phyloP scores from a whole-genome alignment of 2,797 vertebrate genomes.

The Pyrocephalus nanus region DNA sequence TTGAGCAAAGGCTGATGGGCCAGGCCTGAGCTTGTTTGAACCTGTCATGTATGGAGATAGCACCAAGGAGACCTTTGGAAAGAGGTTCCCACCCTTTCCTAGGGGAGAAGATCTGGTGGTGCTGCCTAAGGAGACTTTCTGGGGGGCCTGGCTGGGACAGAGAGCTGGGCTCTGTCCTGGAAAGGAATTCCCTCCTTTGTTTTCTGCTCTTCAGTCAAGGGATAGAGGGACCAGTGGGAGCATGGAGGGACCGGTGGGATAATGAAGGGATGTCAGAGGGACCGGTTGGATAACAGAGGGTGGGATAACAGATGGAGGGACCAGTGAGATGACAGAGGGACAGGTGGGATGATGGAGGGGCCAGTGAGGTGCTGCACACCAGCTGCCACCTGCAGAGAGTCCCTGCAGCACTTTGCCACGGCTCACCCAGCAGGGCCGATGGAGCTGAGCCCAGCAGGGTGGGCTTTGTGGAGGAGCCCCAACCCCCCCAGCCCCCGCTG shows the following conservation, averaged over 20 bases:
- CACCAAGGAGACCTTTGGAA: not conserved
- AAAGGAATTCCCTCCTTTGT: not conserved
- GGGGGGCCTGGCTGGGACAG: not conserved
- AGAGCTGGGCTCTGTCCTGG: not conserved
- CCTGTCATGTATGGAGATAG: not conserved
- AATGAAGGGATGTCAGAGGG: not conserved
- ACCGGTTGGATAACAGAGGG: no score
- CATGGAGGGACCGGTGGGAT: not conserved
- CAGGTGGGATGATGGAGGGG: not conserved
- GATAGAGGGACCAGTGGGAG: not conserved
- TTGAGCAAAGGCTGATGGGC: not conserved
- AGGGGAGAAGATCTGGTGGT: not conserved
- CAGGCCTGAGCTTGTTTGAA: not conserved
- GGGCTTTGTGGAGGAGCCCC: not conserved
- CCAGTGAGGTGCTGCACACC: not conserved
- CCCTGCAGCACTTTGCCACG: not conserved
- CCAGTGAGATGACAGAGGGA: no score
- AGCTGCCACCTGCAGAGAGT: not conserved
- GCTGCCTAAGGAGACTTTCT: not conserved
- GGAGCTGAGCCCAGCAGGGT: not conserved
- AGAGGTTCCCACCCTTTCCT: not conserved
- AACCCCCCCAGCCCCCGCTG: not conserved
- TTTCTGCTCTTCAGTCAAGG: not conserved
- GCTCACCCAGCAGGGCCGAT: not conserved
- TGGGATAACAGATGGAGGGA: no score